phyloP scores from a whole-genome alignment of 2,797 vertebrate genomes.

The Chromobotia macracanthus region DNA sequence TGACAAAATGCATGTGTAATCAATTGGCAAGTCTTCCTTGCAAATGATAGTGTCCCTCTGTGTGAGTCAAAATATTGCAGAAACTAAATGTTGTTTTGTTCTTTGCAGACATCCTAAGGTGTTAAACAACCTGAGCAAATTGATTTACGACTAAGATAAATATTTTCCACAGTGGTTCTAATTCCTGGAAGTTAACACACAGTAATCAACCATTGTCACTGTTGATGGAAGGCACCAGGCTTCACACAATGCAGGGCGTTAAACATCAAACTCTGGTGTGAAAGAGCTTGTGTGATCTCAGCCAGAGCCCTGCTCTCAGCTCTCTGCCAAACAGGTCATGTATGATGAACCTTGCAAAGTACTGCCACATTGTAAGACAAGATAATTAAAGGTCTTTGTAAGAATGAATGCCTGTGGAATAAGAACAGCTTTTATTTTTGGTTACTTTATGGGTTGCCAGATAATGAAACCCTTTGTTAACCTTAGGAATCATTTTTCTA shows the following conservation, averaged over 20 bases:
- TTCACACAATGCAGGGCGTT: conserved; percentile 62
- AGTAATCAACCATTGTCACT: conserved; percentile 58
- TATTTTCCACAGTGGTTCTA: conserved; percentile 40
- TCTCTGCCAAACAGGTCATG: conserved; percentile 48
- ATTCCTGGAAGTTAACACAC: conserved; percentile 37
- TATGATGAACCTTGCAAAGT: too few relatives aligned
- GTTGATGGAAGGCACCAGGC: conserved; percentile 55
- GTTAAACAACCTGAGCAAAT: conserved; percentile 21
- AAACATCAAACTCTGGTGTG: conserved; percentile 62
- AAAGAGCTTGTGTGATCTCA: neutral
- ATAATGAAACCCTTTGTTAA: conserved; percentile 35
- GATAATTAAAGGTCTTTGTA: conserved; percentile 79
- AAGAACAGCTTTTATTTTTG: conserved; percentile 77
- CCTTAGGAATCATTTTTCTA: neutral
- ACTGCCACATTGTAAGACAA: conserved; percentile 77
- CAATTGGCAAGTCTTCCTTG: neutral
- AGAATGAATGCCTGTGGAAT: conserved; percentile 65
- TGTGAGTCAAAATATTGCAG: conserved; percentile 41
- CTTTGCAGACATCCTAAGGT: conserved; percentile 12
- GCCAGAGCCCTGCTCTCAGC: conserved; percentile 59
- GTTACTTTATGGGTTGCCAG: conserved; percentile 76
- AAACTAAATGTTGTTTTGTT: conserved; percentile 29
- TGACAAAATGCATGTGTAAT: conserved; percentile 67
- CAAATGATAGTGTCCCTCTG: conserved; percentile 57
- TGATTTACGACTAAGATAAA: conserved; percentile 28